phyloP scores from a whole-genome alignment of 2,888 invertebrate species.

The Autographa pulchrina region DNA sequence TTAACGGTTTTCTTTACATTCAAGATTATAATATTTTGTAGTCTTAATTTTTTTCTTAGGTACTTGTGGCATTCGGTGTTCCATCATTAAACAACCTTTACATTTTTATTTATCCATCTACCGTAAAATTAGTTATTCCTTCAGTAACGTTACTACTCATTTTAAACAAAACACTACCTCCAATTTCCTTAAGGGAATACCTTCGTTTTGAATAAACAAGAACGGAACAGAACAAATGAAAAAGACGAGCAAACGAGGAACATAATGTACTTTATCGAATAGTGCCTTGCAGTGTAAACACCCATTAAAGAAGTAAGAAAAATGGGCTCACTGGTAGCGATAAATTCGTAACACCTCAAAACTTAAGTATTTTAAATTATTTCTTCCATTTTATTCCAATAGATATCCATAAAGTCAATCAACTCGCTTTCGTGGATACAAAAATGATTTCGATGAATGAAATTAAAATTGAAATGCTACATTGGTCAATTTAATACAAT shows the following conservation, averaged over 20 bases:
- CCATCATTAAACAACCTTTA: too few species aligned
- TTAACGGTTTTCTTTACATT: too few species aligned
- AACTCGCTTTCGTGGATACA: too few species aligned
- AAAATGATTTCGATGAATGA: background rate
- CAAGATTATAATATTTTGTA: too few species aligned
- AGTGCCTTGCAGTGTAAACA: conserved; percentile 73
- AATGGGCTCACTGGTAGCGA: conserved; percentile 38
- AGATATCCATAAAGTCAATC: too few species aligned
- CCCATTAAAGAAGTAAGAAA: conserved; percentile 65
- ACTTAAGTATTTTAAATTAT: background rate
- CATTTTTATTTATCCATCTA: too few species aligned
- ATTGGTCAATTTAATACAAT: background rate
- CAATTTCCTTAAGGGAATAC: background rate
- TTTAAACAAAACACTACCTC: background rate
- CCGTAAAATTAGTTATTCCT: too few species aligned
- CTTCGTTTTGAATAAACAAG: conserved; percentile 5
- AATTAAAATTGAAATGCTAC: background rate
- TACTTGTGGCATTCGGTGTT: too few species aligned
- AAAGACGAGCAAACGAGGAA: conserved; percentile 43
- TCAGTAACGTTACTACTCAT: too few species aligned
- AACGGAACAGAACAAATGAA: conserved; percentile 37
- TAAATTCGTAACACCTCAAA: background rate
- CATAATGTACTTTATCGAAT: conserved; percentile 75
- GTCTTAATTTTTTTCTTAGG: too few species aligned
- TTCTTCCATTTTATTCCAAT: too few species aligned